These are phyloP conservation scores for Lutjanus erythropterus DNA, from an alignment of 2,113 vertebrate species.

Conservation along the genomic window DNA sequence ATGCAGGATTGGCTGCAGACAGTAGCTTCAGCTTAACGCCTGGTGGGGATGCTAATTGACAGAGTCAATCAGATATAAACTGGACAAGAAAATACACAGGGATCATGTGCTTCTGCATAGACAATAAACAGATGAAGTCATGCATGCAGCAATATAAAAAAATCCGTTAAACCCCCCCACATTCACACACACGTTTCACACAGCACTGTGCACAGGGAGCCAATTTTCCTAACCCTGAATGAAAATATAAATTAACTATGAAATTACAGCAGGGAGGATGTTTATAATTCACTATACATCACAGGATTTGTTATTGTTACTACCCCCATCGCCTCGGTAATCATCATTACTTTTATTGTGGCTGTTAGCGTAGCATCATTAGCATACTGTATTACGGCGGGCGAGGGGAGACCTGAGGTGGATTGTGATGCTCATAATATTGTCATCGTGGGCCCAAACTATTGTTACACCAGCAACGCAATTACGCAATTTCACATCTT, in stretches of 20 bases:
- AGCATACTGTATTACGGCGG: constrained; percentile 58
- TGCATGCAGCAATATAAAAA: constrained; percentile 29
- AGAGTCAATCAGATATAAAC: neutral
- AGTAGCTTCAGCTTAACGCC: too few relatives aligned
- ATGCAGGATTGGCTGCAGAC: too few relatives aligned
- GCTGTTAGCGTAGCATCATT: constrained; percentile 68
- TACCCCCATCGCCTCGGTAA: constrained; percentile 38
- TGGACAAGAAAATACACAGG: constrained; percentile 1
- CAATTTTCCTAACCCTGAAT: constrained; percentile 34
- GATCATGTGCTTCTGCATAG: neutral
- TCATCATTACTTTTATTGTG: constrained; percentile 73
- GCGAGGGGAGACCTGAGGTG: constrained; percentile 53
- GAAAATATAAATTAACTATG: constrained; percentile 49
- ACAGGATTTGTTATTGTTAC: constrained; percentile 62
- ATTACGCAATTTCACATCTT: constrained; percentile 61
- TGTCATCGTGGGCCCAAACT: constrained; percentile 34
- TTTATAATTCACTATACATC: constrained; percentile 62
- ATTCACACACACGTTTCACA: neutral
- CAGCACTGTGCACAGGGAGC: neutral
- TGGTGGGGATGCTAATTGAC: too few relatives aligned
- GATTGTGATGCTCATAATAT: constrained; percentile 45
- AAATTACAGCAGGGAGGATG: constrained; percentile 44
- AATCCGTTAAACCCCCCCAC: constrained; percentile 13
- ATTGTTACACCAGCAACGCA: constrained; percentile 50
- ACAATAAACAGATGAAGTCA: constrained; percentile 38